These are phyloP conservation scores for Eutrigla gurnardus DNA, from an alignment of 2,797 vertebrate genomes.

Conservation along the genomic window DNA sequence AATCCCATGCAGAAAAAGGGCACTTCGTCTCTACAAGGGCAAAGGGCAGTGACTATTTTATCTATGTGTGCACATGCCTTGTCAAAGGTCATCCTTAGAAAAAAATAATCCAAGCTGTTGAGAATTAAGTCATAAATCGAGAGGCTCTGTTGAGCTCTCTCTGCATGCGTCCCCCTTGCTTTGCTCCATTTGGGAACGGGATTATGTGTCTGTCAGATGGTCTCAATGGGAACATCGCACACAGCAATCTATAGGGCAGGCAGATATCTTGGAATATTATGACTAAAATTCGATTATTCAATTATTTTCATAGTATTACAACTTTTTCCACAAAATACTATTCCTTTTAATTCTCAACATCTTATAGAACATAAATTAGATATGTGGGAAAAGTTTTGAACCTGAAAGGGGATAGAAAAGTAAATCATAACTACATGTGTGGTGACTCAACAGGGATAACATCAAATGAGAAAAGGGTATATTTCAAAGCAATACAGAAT, in stretches of 20 bases:
- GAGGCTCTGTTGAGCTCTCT: too few relatives aligned
- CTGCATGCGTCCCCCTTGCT: too few relatives aligned
- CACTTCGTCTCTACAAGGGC: too few relatives aligned
- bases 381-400: not conserved
- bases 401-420: not conserved
- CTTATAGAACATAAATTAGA: not conserved
- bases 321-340: not conserved
- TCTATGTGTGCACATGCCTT: too few relatives aligned
- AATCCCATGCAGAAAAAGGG: too few relatives aligned
- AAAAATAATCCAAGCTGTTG: not conserved
- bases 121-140: not conserved
- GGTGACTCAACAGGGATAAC: not conserved
- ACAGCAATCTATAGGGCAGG: not conserved
- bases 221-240: not conserved
- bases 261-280: constrained; percentile 1
- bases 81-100: not conserved
- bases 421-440: not conserved
- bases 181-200: not conserved
- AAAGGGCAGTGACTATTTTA: too few relatives aligned
- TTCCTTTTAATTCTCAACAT: not conserved
- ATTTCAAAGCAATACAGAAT: not conserved
- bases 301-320: not conserved
- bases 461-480: not conserved
- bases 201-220: not conserved
- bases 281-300: not conserved